Conservation (phyloP, 2,113 vertebrate genomes). For the Nibea coibor region DNA sequence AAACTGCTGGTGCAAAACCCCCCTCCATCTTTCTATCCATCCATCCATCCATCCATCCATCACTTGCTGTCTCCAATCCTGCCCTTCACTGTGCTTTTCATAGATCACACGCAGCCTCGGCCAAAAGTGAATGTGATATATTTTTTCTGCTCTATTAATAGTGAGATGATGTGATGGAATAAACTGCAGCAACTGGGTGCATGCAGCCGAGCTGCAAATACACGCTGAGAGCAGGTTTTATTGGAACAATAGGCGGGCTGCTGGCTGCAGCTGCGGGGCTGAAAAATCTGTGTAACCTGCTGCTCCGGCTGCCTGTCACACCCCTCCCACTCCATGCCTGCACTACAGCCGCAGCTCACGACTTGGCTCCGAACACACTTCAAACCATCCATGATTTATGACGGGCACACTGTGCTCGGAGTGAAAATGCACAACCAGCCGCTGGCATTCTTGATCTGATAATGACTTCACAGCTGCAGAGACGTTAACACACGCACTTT, state of each 20-base stretch:
- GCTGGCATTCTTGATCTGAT: not conserved
- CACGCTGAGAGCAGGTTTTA: constrained; percentile 19
- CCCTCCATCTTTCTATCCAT: constrained; percentile 54
- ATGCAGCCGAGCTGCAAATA: not conserved
- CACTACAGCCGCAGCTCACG: constrained; percentile 57
- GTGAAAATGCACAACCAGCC: not conserved
- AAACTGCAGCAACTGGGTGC: constrained; percentile 26
- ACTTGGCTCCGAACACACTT: constrained; percentile 40
- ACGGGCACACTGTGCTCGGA: not conserved
- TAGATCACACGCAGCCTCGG: constrained; percentile 32
- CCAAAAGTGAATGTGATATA: constrained; percentile 69
- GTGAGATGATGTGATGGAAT: constrained; percentile 31
- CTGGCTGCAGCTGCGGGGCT: constrained; percentile 41
- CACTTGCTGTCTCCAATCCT: constrained; percentile 29
- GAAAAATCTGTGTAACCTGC: constrained; percentile 51
- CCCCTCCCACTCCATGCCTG: constrained; percentile 66
- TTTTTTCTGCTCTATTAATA: constrained; percentile 64
- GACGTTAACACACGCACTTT: not conserved
- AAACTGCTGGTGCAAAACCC: constrained; percentile 38
- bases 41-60: constrained; percentile 58
- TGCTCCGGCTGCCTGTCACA: constrained; percentile 66
- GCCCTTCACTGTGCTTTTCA: constrained; percentile 58
- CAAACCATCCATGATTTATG: constrained; percentile 24
- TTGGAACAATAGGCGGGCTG: constrained; percentile 48
- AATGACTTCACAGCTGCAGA: constrained; percentile 11